Conservation (phyloP, 2,113 vertebrate species). For the Neoarius graeffei region DNA sequence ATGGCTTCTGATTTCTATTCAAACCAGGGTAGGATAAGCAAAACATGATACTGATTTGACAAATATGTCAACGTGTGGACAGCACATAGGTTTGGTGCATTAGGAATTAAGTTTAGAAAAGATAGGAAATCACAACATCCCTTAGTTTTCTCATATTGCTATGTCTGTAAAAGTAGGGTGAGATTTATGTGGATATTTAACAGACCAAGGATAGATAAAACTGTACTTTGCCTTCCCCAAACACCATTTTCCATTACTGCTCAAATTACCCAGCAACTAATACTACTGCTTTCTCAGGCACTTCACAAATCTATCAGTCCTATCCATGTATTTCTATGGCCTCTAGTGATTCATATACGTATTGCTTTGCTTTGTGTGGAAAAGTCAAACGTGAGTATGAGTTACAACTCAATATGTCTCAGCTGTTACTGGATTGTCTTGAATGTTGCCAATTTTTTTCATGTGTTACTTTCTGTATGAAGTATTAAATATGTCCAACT, state of each 20-base stretch:
- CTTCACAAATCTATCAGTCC: neutral
- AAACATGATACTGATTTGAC: conserved; percentile 7
- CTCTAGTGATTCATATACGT: neutral
- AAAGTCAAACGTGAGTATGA: neutral
- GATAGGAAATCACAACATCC: conserved; percentile 16
- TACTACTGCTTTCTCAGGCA: neutral
- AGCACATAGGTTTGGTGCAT: neutral
- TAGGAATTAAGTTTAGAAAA: neutral
- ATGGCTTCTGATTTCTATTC: conserved; percentile 21
- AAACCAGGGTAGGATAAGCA: neutral
- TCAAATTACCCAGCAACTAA: neutral
- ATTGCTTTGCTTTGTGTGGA: neutral
- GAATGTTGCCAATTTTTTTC: neutral
- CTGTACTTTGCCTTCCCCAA: neutral
- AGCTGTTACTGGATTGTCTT: neutral
- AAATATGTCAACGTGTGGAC: conserved; percentile 5
- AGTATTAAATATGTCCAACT: neutral
- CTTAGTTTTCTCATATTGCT: conserved; percentile 13
- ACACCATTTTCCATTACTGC: conserved; percentile 15
- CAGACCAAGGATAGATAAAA: conserved; percentile 32
- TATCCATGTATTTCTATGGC: neutral
- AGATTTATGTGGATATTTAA: conserved; percentile 33
- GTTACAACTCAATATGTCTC: conserved; percentile 6
- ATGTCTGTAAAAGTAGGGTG: conserved; percentile 26
- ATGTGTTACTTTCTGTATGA: neutral